Evolutionary conservation across 2,888 invertebrate species (phyloP).

Genomic region (Tiliacea aurago): DNA sequence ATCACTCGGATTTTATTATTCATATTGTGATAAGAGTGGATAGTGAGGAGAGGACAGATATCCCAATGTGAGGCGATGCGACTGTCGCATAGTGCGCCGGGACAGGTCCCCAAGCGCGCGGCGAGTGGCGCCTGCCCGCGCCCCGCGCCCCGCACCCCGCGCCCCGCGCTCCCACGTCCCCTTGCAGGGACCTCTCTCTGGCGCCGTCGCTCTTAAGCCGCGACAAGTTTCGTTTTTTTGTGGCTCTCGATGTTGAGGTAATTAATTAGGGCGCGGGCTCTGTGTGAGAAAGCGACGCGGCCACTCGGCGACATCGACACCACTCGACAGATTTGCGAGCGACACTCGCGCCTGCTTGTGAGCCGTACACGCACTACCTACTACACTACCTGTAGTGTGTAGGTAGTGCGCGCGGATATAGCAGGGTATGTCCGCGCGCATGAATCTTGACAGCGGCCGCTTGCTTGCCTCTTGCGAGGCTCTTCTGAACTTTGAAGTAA

Average conservation of each 20-base stretch:
- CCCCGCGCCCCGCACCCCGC: conserved; percentile 39
- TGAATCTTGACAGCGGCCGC: conserved; percentile 14
- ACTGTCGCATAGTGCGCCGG: conserved; percentile 62
- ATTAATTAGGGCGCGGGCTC: conserved; percentile 84
- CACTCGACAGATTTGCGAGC: conserved; percentile 72
- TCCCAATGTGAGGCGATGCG: conserved; percentile 70
- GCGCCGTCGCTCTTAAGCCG: conserved; percentile 87
- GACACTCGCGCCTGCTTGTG: conserved; percentile 31
- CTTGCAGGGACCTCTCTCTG: conserved; percentile 66
- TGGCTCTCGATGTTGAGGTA: conserved; percentile 79
- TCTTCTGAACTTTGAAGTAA: neutral
- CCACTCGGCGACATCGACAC: conserved; percentile 52
- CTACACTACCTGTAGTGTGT: too few species aligned
- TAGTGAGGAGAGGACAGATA: conserved; percentile 62
- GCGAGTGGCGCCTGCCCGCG: conserved; percentile 77
- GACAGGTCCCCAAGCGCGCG: conserved; percentile 81
- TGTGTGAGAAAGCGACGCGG: conserved; percentile 73
- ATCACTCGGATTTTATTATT: conserved; percentile 76
- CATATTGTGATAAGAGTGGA: conserved; percentile 68
- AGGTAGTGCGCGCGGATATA: too few species aligned
- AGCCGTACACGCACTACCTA: neutral
- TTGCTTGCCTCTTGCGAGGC: neutral
- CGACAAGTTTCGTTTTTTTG: conserved; percentile 85
- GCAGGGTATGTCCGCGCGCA: neutral
- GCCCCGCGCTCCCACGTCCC: conserved; percentile 44